Evolutionary conservation across 2,888 invertebrate genomes (phyloP).

Genomic region (Mythimna lalbum): DNA sequence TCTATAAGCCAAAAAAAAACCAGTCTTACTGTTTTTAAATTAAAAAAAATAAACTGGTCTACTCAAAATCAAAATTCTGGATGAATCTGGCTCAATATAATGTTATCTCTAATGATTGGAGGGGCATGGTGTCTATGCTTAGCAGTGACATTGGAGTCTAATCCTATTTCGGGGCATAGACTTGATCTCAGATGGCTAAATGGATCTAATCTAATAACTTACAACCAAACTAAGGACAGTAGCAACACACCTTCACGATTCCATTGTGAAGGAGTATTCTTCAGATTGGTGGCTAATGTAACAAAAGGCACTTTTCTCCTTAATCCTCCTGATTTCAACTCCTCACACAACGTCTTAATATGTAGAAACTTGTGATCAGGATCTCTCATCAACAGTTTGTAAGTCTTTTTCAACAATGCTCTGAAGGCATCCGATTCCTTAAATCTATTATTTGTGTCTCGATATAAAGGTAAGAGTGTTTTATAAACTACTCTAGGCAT

Average conservation of each 20-base stretch:
- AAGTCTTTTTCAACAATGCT: slow-evolving; percentile 64
- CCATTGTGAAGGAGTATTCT: slow-evolving; percentile 5
- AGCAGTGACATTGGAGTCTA: no score
- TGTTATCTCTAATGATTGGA: no score
- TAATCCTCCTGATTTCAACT: slow-evolving; percentile 63
- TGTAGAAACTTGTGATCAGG: slow-evolving; percentile 75
- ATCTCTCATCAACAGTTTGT: slow-evolving; percentile 64
- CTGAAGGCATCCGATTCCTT: slow-evolving; percentile 69
- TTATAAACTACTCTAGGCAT: slow-evolving; percentile 75
- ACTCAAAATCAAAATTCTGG: neutral
- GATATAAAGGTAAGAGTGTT: slow-evolving; percentile 71
- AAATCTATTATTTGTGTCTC: slow-evolving; percentile 63
- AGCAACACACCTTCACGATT: slow-evolving; percentile 18
- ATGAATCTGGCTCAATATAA: neutral
- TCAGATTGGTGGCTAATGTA: slow-evolving; percentile 69
- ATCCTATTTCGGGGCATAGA: no score
- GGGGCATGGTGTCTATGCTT: no score
- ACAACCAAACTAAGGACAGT: neutral
- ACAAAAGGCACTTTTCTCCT: slow-evolving; percentile 73
- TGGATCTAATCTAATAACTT: neutral
- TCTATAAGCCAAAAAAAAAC: no score
- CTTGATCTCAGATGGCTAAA: neutral
- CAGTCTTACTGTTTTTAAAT: no score
- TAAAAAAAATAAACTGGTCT: neutral
- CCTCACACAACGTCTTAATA: slow-evolving; percentile 74